Conservation (phyloP, 1,140 invertebrate species). For the Drosophila pruinosa region DNA sequence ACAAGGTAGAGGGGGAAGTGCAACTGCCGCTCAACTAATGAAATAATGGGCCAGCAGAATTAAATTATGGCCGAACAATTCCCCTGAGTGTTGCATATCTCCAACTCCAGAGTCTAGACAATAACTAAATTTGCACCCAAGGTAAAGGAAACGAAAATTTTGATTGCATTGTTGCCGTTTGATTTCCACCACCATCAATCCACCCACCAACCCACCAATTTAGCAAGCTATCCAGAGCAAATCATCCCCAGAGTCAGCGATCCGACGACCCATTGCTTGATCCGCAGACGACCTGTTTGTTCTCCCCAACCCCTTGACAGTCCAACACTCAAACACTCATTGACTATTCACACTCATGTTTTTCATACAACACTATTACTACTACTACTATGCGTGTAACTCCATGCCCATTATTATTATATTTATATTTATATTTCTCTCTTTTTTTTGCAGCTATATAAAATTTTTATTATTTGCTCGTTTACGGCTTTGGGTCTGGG, state of each 20-base stretch:
- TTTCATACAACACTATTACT: conserved; percentile 26
- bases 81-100: conserved; percentile 47
- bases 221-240: conserved; percentile 1
- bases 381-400: conserved; percentile 27
- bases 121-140: conserved; percentile 80
- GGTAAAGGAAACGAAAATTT: conserved; percentile 55
- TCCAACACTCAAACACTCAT: conserved; percentile 47
- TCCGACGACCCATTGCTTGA: conserved; percentile 1
- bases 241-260: conserved; percentile 11
- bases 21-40: conserved; percentile 55
- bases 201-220: conserved; percentile 38
- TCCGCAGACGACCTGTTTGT: conserved; percentile 24
- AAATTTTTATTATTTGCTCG: conserved; percentile 76
- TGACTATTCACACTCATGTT: conserved; percentile 80
- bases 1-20: neutral
- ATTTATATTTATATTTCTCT: conserved; percentile 46
- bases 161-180: conserved; percentile 79
- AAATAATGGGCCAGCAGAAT: conserved; percentile 73
- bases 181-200: conserved; percentile 48
- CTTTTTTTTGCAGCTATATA: conserved; percentile 25
- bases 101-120: conserved; percentile 49
- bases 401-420: conserved; percentile 31
- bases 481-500: conserved; percentile 55
- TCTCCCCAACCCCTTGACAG: conserved; percentile 17
- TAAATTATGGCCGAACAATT: conserved; percentile 71